Evolutionary conservation across 2,113 vertebrate species (phyloP), one percentile per base, ranked within the genome.

Genomic region (Chionis minor): DNA sequence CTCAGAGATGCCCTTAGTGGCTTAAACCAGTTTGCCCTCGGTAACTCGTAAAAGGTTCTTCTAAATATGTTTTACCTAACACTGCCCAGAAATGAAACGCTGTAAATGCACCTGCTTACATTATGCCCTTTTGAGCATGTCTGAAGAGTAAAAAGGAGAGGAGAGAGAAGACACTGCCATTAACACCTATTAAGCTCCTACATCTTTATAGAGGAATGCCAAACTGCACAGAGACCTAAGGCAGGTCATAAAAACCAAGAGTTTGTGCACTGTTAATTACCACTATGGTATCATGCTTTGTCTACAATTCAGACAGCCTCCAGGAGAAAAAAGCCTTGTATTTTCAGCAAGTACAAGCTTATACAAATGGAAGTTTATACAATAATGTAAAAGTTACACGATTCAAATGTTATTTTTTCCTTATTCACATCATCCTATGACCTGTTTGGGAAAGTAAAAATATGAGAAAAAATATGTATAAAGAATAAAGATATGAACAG

Each of bases 261-360:
- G 5, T 28, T 61, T 70, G 7, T 56, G 28, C 13, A 22, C 13
- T 75, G 6, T 67, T 59, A 75, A 51, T 55, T 51, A 28, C 4
- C 7, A 24, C 7, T 66, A 2, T 38, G 17, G 1, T 62, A 23
- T 44, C 14, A 42, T 49, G 26, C 27, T 92, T 81, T 83, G 5
- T 56, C 40, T 69, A 26, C 6, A 55, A 14, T 73, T 77, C 14
- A 47, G 26, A 32, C 35, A 75, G 82, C 4, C 4, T 16, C 23
- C 44, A 69, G 16, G 4, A 45, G 26, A 33, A 32, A 28, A 40
- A 19, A 13, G 0, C 2, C 3, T 30, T 27, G 5, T 18, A 21
- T 77, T 71, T 92, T 52, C 35, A 58, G 4, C 6, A 69, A 71
- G 16, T 44, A 32, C 4, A 58, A 62, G 5, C 2, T 71, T 51